phyloP scores from a whole-genome alignment of 2,888 invertebrate genomes.

The Drosophila affinis region DNA sequence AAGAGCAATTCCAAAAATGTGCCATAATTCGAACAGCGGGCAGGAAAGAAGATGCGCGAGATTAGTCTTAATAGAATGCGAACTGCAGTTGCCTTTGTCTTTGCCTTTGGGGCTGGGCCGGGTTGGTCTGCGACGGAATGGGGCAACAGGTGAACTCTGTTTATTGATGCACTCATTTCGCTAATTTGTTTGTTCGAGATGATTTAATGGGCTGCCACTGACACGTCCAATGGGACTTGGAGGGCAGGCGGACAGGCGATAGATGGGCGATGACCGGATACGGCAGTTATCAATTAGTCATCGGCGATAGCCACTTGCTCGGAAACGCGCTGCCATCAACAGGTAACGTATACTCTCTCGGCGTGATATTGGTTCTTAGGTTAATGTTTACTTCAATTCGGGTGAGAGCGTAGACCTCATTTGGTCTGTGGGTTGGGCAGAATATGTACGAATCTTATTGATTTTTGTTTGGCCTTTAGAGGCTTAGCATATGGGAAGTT shows the following conservation, averaged over 20 bases:
- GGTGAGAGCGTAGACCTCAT: slow-evolving; percentile 24
- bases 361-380: neutral
- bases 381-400: slow-evolving; percentile 21
- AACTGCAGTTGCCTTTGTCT: slow-evolving; percentile 18
- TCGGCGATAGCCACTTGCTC: slow-evolving; percentile 1
- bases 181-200: slow-evolving; percentile 36
- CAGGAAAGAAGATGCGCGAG: slow-evolving; percentile 16
- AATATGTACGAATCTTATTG: slow-evolving; percentile 23
- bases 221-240: slow-evolving; percentile 21
- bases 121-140: no score
- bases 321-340: slow-evolving; percentile 34
- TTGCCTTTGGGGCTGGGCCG: neutral
- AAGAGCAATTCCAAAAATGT: slow-evolving; percentile 53
- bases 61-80: slow-evolving; percentile 27
- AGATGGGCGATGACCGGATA: slow-evolving; percentile 14
- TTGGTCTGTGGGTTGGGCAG: neutral
- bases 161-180: slow-evolving; percentile 37
- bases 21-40: slow-evolving; percentile 55
- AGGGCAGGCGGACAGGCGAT: neutral
- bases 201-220: slow-evolving; percentile 39
- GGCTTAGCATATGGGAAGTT: slow-evolving; percentile 23
- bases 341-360: slow-evolving; percentile 14
- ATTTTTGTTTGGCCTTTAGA: slow-evolving; percentile 1
- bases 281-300: slow-evolving; percentile 29
- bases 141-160: slow-evolving; percentile 38